phyloP scores from a whole-genome alignment of 2,888 invertebrate species.

The Fissipunctia ypsillon region DNA sequence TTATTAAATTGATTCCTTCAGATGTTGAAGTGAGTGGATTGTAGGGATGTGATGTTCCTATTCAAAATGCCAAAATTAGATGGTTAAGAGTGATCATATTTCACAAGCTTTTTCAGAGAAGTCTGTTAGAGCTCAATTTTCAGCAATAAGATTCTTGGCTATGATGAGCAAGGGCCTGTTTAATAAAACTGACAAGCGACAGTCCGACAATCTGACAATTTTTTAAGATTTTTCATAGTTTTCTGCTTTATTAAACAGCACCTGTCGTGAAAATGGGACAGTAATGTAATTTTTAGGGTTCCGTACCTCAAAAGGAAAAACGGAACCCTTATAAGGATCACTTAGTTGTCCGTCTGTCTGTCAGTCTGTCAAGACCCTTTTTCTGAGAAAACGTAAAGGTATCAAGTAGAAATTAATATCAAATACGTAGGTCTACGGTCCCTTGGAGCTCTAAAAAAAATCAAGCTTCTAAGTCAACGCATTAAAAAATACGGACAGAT shows the following conservation, averaged over 20 bases:
- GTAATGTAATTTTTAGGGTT: too few species aligned
- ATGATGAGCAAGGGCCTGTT: too few species aligned
- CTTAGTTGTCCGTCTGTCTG: too few species aligned
- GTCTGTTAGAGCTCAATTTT: background rate
- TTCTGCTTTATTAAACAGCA: background rate
- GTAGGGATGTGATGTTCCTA: background rate
- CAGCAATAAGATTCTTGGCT: background rate
- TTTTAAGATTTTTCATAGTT: background rate
- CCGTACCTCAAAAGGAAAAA: too few species aligned
- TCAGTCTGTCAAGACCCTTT: too few species aligned
- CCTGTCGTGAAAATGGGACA: background rate
- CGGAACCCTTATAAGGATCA: too few species aligned
- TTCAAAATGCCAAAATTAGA: background rate
- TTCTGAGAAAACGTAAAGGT: too few species aligned
- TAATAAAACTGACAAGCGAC: background rate
- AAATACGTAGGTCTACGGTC: too few species aligned
- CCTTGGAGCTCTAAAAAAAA: too few species aligned
- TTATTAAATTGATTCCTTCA: background rate
- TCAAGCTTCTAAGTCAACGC: too few species aligned
- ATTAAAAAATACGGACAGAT: too few species aligned
- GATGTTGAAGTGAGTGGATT: background rate
- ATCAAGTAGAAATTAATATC: too few species aligned
- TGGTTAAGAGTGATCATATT: background rate
- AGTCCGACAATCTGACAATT: background rate
- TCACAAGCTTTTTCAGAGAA: background rate